Percentiles rank a stretch among this genome's conserved stretches.
These are phyloP conservation scores for Naja naja DNA, from an alignment of 2,113 vertebrate species.

Conservation along the genomic window DNA sequence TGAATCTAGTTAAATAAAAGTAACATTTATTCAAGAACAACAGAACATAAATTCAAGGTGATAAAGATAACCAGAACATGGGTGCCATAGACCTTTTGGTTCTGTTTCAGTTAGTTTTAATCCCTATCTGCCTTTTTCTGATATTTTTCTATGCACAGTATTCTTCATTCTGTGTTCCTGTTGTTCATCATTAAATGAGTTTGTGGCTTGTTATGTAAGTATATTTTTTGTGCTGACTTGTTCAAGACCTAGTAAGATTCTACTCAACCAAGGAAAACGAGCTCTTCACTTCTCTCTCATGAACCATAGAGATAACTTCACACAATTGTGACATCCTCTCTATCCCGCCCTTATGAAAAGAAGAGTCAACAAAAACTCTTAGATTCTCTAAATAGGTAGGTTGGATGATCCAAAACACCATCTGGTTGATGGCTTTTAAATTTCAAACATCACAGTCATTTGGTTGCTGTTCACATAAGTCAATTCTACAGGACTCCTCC, in stretches of 20 bases:
- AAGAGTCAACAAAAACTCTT: conserved; percentile 18
- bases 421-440: not conserved
- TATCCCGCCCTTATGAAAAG: not conserved
- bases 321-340: not conserved
- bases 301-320: not conserved
- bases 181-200: not conserved
- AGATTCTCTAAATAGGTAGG: not conserved
- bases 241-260: not conserved
- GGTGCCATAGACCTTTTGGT: not conserved
- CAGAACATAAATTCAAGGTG: not conserved
- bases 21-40: not conserved
- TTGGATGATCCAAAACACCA: not conserved
- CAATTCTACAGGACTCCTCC: conserved; percentile 8
- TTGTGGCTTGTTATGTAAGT: not conserved
- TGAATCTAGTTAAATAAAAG: not conserved
- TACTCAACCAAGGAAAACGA: not conserved
- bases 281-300: conserved; percentile 8
- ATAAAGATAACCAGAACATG: not conserved
- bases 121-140: not conserved
- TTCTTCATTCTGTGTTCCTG: not conserved
- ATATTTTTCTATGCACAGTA: not conserved
- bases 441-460: not conserved
- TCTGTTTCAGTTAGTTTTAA: not conserved
- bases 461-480: conserved; percentile 42
- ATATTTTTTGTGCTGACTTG: not conserved